Conservation (phyloP, 1,140 invertebrate genomes). For the Drosophila elegans region DNA sequence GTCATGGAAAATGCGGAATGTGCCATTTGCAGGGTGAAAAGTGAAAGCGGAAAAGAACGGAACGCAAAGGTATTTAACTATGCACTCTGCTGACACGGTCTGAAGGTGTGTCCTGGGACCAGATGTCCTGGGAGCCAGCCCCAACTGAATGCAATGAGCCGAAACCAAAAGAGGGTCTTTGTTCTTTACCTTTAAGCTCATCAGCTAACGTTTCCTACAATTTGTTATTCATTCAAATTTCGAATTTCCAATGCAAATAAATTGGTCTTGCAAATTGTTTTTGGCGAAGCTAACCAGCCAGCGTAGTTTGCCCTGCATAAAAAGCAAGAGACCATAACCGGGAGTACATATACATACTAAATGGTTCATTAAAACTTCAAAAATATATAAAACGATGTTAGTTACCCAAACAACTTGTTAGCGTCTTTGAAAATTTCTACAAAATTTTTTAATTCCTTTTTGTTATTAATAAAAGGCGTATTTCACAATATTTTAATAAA, state of each 20-base stretch:
- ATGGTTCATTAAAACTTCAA: neutral
- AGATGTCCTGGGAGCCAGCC: neutral
- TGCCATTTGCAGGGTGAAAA: constrained; percentile 21
- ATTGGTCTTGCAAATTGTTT: constrained; percentile 22
- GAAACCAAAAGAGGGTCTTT: constrained; percentile 1
- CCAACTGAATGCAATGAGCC: constrained; percentile 21
- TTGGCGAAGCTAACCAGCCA: constrained; percentile 7
- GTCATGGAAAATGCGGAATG: constrained; percentile 43
- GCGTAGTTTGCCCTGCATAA: neutral
- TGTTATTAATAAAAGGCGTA: no score
- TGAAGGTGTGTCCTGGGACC: neutral
- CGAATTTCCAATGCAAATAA: constrained; percentile 9
- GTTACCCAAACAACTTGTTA: no score
- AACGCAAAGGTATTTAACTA: constrained; percentile 19
- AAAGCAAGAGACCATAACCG: neutral
- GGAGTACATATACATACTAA: neutral
- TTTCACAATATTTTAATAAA: no score
- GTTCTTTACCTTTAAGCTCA: neutral
- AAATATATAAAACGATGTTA: neutral
- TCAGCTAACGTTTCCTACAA: constrained; percentile 2
- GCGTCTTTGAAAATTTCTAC: no score
- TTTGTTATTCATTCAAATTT: constrained; percentile 21
- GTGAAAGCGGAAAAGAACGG: constrained; percentile 26
- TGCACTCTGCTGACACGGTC: constrained; percentile 1
- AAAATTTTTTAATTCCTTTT: no score